Evolutionary conservation across 2,888 invertebrate species (phyloP).

Genomic region (Calameuta pallipes): DNA sequence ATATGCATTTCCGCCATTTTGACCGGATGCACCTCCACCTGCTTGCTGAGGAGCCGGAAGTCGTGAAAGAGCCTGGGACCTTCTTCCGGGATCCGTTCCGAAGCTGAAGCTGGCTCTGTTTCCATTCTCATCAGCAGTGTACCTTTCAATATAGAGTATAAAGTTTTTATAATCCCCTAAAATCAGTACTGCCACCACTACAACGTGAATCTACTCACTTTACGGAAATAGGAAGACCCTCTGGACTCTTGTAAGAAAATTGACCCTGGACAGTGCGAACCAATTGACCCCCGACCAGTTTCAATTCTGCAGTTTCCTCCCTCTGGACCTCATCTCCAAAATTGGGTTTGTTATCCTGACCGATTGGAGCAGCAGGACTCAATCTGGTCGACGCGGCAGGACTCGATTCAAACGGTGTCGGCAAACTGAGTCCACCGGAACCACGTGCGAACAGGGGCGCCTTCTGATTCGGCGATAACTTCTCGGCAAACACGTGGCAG

Average conservation of each 20-base stretch:
- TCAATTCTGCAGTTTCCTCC: conserved; percentile 50
- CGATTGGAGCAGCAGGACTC: conserved; percentile 18
- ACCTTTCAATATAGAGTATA: conserved; percentile 39
- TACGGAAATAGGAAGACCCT: conserved; percentile 59
- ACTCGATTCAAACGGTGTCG: conserved; percentile 40
- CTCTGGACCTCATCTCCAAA: conserved; percentile 47
- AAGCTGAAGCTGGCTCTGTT: conserved; percentile 59
- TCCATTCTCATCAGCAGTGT: conserved; percentile 61
- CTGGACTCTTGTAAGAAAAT: conserved; percentile 59
- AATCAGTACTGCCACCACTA: no score
- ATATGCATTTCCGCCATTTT: conserved; percentile 21
- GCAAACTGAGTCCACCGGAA: conserved; percentile 53
- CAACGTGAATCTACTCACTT: conserved; percentile 45
- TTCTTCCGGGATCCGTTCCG: conserved; percentile 38
- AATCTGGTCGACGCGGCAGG: conserved; percentile 7
- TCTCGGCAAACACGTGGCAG: conserved; percentile 36
- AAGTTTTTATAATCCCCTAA: background rate
- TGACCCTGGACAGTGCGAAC: conserved; percentile 55
- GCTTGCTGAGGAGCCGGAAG: conserved; percentile 5
- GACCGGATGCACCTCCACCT: conserved; percentile 23
- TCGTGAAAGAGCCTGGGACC: conserved; percentile 4
- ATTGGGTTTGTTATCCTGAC: conserved; percentile 3
- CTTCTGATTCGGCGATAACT: conserved; percentile 51
- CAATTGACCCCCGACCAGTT: conserved; percentile 53
- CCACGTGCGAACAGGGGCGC: conserved; percentile 56